These are phyloP conservation scores for Balearica regulorum DNA, from an alignment of 2,797 vertebrate species.

Conservation along the genomic window DNA sequence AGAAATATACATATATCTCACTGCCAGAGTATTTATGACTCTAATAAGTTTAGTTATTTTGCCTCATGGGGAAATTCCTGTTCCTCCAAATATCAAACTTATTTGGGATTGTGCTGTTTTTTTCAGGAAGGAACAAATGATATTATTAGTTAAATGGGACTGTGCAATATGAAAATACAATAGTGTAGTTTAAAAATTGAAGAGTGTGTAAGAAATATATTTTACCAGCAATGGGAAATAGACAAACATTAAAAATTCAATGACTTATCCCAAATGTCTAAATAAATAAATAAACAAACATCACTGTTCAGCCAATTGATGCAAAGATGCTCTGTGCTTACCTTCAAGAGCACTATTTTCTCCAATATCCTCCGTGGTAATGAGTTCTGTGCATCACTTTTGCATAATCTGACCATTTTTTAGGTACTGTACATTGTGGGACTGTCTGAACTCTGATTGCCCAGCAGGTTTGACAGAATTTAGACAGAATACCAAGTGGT, in stretches of 20 bases:
- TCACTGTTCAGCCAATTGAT: background rate
- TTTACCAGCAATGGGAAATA: background rate
- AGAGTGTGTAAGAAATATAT: background rate
- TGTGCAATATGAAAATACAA: background rate
- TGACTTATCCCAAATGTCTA: background rate
- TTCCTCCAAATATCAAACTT: slow-evolving; percentile 2
- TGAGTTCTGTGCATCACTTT: background rate
- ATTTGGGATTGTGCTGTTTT: slow-evolving; percentile 7
- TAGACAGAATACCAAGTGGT: background rate
- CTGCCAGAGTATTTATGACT: slow-evolving; percentile 45
- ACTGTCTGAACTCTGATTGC: background rate
- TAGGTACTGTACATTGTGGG: background rate
- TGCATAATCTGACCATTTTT: background rate
- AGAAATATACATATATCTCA: slow-evolving; percentile 57
- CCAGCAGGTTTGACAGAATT: background rate
- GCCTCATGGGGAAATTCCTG: slow-evolving; percentile 4
- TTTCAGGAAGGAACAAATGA: slow-evolving; percentile 3
- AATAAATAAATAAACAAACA: slow-evolving; percentile 4
- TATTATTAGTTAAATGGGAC: slow-evolving; percentile 26
- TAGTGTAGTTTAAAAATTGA: slow-evolving; percentile 5
- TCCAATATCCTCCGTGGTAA: background rate
- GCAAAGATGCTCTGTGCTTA: background rate
- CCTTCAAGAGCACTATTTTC: background rate
- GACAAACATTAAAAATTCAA: slow-evolving; percentile 11
- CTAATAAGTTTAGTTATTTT: slow-evolving; percentile 56